Evolutionary conservation across 23 tunicate species (phyloP), one percentile per base, ranked within the genome.

Genomic region (Aplidium turbinatum): DNA sequence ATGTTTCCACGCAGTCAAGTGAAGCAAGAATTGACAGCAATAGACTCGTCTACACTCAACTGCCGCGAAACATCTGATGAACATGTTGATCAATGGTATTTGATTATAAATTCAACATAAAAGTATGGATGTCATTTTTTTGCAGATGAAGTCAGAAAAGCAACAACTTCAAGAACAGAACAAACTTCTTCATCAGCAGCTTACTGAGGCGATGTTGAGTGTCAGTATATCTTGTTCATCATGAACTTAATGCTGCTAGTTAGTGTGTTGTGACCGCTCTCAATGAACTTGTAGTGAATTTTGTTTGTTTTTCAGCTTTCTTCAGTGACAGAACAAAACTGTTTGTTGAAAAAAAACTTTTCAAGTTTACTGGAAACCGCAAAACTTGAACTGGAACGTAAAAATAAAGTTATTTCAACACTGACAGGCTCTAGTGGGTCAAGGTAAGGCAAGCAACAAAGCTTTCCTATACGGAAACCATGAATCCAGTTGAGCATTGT

Each of bases 301-400:
- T 26, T 66, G 36, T 5, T 61, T 61, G 68, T 36, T 25, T 66
- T 62, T 3, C 58, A 70, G 76, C 76, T 70, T 47, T 4, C 35
- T 11, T 5, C 4, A 6, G 21, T 61, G 7, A 38, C 66, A 61
- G 40, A 76, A 30, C 72, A 76, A 40, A 63, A 76, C 48, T 36
- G 24, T 18, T 40, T 46, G 20, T 28, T 76, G 72, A 62, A 62
- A 40, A 57, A 76, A 76, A 76, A 76, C 28, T 76, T 76, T 76
- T 22, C 66, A 30, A 58, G 82, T 62, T 61, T 76, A 27, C 63
- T 76, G 35, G 82, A 76, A 21, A 76, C 82, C 4, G 82, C 82
- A 18, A 76, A 76, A 30, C 38, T 46, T 18, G 82, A 76, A 76
- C 58, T 76, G n/a, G 82, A 61, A 30, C 38, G 82, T n/a, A 76